Evolutionary conservation across 2,888 invertebrate genomes (phyloP).

Genomic region (Ochropacha duplaris): DNA sequence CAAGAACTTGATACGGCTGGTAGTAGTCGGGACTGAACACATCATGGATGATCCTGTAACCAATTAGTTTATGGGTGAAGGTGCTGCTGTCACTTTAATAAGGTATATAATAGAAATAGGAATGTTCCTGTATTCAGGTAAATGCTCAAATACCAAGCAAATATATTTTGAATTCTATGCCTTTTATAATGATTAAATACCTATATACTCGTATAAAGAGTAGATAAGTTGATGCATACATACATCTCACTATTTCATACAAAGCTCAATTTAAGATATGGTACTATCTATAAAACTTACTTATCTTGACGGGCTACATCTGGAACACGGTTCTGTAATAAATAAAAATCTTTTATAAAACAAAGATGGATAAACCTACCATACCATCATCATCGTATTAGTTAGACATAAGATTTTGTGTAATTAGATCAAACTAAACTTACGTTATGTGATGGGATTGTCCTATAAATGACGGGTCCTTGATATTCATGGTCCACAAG

Average conservation of each 20-base stretch:
- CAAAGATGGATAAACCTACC: no score
- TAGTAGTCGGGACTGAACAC: constrained; percentile 64
- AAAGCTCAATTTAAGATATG: background rate
- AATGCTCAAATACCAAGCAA: no score
- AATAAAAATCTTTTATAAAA: no score
- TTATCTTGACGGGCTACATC: constrained; percentile 47
- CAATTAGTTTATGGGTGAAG: background rate
- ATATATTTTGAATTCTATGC: no score
- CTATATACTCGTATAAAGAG: no score
- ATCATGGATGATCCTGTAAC: constrained; percentile 58
- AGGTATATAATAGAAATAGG: background rate
- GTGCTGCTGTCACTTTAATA: background rate
- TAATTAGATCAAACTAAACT: background rate
- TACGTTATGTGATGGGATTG: constrained; percentile 8
- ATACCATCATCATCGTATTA: background rate
- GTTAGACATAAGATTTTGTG: background rate
- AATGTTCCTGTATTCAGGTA: no score
- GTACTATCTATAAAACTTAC: constrained; percentile 26
- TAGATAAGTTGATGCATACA: no score
- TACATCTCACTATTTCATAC: no score
- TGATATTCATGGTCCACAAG: constrained; percentile 1
- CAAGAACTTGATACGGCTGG: constrained; percentile 62
- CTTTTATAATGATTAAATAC: no score
- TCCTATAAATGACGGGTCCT: constrained; percentile 15
- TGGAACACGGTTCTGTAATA: constrained; percentile 36